phyloP scores from a whole-genome alignment of 2,113 vertebrate species.

The Pseudopodoces humilis region DNA sequence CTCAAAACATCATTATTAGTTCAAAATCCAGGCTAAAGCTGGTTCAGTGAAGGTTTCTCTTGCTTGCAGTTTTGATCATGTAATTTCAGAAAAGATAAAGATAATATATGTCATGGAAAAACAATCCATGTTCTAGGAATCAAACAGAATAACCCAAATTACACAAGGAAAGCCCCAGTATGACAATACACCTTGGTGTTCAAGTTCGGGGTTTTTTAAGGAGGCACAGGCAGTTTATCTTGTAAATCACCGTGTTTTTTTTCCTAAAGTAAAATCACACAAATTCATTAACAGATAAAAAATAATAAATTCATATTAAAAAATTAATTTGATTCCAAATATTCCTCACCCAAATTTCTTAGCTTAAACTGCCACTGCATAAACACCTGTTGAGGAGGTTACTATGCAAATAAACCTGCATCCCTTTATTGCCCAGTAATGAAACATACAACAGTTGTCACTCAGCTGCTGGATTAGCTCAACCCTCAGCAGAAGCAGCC shows the following conservation, averaged over 20 bases:
- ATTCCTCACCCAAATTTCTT: neutral
- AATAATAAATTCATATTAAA: neutral
- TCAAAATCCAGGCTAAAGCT: neutral
- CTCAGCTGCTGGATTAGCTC: neutral
- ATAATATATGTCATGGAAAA: neutral
- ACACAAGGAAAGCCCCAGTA: neutral
- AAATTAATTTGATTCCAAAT: neutral
- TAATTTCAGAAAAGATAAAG: neutral
- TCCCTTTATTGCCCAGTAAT: neutral
- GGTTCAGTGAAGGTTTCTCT: neutral
- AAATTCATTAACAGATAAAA: neutral
- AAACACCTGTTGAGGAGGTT: neutral
- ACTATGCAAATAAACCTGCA: neutral
- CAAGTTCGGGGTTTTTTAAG: neutral
- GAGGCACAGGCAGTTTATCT: neutral
- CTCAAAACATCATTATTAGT: neutral
- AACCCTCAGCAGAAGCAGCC: neutral
- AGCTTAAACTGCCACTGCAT: neutral
- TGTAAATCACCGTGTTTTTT: fast-evolving
- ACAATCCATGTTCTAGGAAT: neutral
- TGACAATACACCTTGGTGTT: neutral
- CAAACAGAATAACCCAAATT: neutral
- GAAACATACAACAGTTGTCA: neutral
- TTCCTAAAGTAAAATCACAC: neutral
- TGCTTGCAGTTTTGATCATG: neutral